Base-by-base conservation (phyloP, 2,888 invertebrate species). In the Exocentrus adspersus region DNA sequence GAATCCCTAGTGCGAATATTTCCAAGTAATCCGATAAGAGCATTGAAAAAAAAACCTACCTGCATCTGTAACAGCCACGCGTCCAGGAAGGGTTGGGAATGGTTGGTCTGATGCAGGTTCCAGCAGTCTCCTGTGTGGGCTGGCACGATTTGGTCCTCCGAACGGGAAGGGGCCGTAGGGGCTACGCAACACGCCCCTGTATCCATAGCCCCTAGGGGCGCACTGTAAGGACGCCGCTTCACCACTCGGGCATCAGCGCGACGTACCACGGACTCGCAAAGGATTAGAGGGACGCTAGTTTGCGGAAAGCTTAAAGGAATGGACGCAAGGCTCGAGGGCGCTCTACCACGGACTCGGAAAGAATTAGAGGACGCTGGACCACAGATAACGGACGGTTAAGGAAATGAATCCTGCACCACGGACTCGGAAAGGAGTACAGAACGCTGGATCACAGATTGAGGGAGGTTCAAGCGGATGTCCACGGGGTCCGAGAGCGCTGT, bases 61-160 rank as follows among this genome's bases (percentile, higher is more conserved):
- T 80, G 80, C 80, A 80, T 80, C 77, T 80, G 79, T 73, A 80
- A 74, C 32, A 75, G 70, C 80, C 80, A 80, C 60, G 75, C 80
- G 85, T 71, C 84, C 82, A 56, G 80, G 83, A 67, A 85, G 82
- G 69, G 78, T 68, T 80, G 79, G 43, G 76, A 72, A 52, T 74
- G 73, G 56, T 72, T 75, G 51, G 60, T 73, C 60, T 73, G 76
- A 64, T 73, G 75, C 81, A 72, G 84, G 82, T 73, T 84, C 83
- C 79, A 86, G 83, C 77, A 83, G 71, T 75, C 82, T 76, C 72
- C 76, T 42, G 78, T 78, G 75, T 80, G 81, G 28, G 80, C 80
- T 59, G 80, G 80, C 43, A 80, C 81, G 64, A 80, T 81, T 71
- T 81, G 81, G 69, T 80, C 80, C 82, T 73, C 85, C 79, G 43